Evolutionary conservation across 2,888 invertebrate species (phyloP).

Genomic region (Napeogenes inachia): DNA sequence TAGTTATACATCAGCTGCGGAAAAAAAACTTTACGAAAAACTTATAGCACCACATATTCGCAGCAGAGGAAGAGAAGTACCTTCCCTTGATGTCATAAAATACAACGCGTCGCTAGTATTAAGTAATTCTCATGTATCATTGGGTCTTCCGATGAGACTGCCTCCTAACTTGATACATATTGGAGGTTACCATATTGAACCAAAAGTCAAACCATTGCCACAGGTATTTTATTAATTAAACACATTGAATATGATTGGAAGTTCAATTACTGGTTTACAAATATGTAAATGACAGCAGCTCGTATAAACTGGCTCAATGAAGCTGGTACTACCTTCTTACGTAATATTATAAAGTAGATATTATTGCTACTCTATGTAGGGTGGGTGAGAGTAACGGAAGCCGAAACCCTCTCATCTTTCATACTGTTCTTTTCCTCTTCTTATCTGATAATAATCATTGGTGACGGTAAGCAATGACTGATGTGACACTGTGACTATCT

Average conservation of each 20-base stretch:
- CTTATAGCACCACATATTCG: conserved; percentile 26
- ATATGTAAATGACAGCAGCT: no score
- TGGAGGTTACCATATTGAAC: conserved; percentile 53
- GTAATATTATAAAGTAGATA: no score
- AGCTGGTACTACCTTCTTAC: no score
- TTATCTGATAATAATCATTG: no score
- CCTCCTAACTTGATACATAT: conserved; percentile 49
- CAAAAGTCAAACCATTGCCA: conserved; percentile 42
- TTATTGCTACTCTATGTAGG: no score
- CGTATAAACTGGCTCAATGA: no score
- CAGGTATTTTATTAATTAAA: conserved; percentile 36
- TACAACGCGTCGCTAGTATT: conserved; percentile 38
- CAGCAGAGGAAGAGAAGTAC: conserved; percentile 29
- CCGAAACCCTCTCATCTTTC: no score
- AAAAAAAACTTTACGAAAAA: conserved; percentile 22
- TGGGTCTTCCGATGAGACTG: conserved; percentile 40
- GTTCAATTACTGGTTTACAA: no score
- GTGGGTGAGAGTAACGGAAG: no score
- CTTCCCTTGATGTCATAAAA: conserved; percentile 33
- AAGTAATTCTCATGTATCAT: conserved; percentile 34
- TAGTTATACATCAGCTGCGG: conserved; percentile 11
- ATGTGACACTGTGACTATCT: no score
- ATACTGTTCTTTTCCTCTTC: no score
- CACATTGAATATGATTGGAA: not conserved
- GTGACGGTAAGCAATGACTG: no score